Base-by-base conservation (phyloP, 1,140 invertebrate genomes). In the Fragariocoptes setiger region DNA sequence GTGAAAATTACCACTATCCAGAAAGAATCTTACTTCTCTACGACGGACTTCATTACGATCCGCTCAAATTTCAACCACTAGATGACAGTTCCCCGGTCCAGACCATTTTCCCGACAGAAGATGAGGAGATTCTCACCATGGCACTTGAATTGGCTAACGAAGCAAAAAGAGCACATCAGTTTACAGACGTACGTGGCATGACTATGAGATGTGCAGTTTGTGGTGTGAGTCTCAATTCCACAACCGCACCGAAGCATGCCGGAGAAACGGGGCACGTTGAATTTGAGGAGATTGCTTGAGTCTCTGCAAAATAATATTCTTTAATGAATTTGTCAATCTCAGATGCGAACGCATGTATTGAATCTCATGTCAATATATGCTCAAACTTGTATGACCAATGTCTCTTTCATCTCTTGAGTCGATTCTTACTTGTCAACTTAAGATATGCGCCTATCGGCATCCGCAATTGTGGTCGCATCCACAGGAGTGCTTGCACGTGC, bases 21-120 rank as follows among this genome's bases (percentile, higher is more conserved):
- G 61, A 76, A 38, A 59, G 83, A 52, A 75, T 85, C 5, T 16
- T 38, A 8, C 61, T 94, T 2, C 65, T 92, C 38, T 94, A 90
- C 56, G 82, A 92, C 62, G 85, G 85, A 17, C 79, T 90, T 44
- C 85, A 92, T 60, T 92, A 92, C 56, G 86, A 94, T 60, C 77
- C 82, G 1, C 56, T 94, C 1, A 75, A 80, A 52, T 63, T 85
- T 53, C 80, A 90, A 60, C 66, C 68, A 0, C 62, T 41, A 35
- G 62, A 57, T 37, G 12, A 15, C 0, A 43, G 21, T 21, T 14
- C 46, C 25, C 3, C 16, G 25, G 70, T 72, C 49, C 64, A 68
- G 55, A 82, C 79, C 5, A 69, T 79, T 43, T 90, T 90, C 53
- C 69, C 71, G 1, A 60, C 64, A 0, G 65, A 69, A 42, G 75